Evolutionary conservation across 2,888 invertebrate species (phyloP).

Genomic region (Drosophila cognata): DNA sequence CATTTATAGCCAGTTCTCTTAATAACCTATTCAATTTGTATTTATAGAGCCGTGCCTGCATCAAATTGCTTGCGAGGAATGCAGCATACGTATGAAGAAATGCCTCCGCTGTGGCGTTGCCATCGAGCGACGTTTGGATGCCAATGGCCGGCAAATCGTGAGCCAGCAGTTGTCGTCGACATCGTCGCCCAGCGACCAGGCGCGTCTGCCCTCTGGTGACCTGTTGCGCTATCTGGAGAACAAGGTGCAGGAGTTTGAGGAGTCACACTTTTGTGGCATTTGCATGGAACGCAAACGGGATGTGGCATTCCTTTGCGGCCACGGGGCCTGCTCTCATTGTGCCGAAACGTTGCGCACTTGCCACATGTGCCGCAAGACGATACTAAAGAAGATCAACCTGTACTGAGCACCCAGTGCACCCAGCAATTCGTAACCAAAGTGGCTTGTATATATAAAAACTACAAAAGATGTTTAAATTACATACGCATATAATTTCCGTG

Average conservation of each 20-base stretch:
- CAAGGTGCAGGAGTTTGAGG: constrained; percentile 94
- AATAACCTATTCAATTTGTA: neutral
- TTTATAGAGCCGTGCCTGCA: constrained; percentile 89
- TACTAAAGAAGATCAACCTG: constrained; percentile 85
- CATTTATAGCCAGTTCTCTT: neutral
- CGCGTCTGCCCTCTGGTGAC: constrained; percentile 88
- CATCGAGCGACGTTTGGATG: constrained; percentile 87
- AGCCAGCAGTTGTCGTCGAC: constrained; percentile 55
- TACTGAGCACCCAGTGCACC: constrained; percentile 72
- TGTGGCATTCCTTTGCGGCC: constrained; percentile 95
- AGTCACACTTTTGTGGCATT: constrained; percentile 93
- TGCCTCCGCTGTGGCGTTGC: constrained; percentile 89
- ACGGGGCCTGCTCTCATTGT: constrained; percentile 93
- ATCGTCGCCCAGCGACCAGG: constrained; percentile 83
- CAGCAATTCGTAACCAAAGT: constrained; percentile 72
- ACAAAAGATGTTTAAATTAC: constrained; percentile 35
- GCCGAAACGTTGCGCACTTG: constrained; percentile 92
- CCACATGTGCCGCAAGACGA: constrained; percentile 89
- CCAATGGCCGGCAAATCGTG: constrained; percentile 85
- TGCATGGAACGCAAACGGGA: constrained; percentile 94
- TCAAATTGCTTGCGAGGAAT: constrained; percentile 90
- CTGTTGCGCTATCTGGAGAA: constrained; percentile 89
- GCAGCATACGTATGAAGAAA: constrained; percentile 91
- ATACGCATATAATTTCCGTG: constrained; percentile 20
- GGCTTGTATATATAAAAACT: constrained; percentile 76